Percentiles rank a stretch among this genome's conserved stretches.
These are phyloP conservation scores for Apamea monoglypha DNA, from an alignment of 2,888 invertebrate species.

Conservation along the genomic window DNA sequence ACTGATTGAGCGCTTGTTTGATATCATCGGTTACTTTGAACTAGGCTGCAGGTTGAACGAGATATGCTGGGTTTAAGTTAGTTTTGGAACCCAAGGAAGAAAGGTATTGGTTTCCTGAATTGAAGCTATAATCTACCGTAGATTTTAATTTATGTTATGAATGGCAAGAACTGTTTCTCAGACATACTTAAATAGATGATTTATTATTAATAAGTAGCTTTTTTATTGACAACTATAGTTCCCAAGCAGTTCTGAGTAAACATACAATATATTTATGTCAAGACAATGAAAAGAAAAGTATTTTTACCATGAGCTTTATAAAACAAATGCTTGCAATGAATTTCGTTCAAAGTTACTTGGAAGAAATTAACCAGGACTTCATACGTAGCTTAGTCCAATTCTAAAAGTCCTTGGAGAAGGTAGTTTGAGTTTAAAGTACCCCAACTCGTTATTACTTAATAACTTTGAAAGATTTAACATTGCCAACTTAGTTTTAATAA, in stretches of 20 bases:
- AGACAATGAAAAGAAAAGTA: background rate
- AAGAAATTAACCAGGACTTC: slow-evolving; percentile 37
- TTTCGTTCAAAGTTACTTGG: slow-evolving; percentile 13
- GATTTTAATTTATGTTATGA: too few relatives aligned
- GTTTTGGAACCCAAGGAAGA: background rate
- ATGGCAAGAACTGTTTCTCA: background rate
- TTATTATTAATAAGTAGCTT: too few relatives aligned
- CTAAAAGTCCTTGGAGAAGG: slow-evolving; percentile 38
- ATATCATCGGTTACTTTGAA: slow-evolving; percentile 30
- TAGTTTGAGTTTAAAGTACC: slow-evolving; percentile 50
- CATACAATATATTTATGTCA: slow-evolving; percentile 6
- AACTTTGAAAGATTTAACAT: slow-evolving; percentile 57
- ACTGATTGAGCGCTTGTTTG: slow-evolving; percentile 42
- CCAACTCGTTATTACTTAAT: slow-evolving; percentile 48
- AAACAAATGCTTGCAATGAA: slow-evolving; percentile 31
- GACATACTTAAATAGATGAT: too few relatives aligned
- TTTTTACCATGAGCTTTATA: slow-evolving; percentile 15
- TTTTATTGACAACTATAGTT: background rate
- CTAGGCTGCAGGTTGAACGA: background rate
- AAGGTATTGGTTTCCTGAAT: background rate
- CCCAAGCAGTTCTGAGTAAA: background rate
- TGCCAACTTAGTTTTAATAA: slow-evolving; percentile 37
- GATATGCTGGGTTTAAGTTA: background rate
- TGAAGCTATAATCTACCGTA: background rate
- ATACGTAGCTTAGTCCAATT: slow-evolving; percentile 46